Base-by-base conservation (phyloP, 1,140 invertebrate species). In the Formica exsecta region DNA sequence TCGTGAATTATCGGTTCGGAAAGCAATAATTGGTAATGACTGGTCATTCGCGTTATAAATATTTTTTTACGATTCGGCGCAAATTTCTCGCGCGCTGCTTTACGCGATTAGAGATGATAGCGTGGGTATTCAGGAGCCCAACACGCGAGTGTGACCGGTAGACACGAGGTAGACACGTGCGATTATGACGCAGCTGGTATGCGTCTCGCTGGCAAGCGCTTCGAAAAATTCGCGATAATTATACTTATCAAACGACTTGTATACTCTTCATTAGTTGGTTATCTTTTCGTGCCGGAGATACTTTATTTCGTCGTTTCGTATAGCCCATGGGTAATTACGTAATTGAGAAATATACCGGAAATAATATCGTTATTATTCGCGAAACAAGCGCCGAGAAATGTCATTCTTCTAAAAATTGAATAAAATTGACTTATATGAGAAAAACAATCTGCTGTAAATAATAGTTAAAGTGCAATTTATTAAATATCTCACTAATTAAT, bases 141-240 rank as follows among this genome's bases (percentile, higher is more conserved):
- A 59, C n/a, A 48, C 48, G 16, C 41, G 9, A 22, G 62, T 22
- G 29, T 5, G 16, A 61, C 19, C 41, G 51, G 32, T 6, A 64
- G 71, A 85, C 71, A 76, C 59, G 81, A 59, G 71, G n/a, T 54
- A 85, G 44, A 51, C 59, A 77, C 81, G 81, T 77, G 73, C 51
- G 38, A 73, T 44, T 54, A 32, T 11, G 36, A 25, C 54, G 25
- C 51, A 29, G 25, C 22, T 44, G 25, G 11, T 80, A 64, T 0
- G 41, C 19, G 19, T 7, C 25, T 29, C 32, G 2, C 25, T 54
- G 2, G 41, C 61, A 51, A 22, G 22, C 16, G 32, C 22, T 22
- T 71, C 6, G 38, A 61, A n/a, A 83, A 83, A 48, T 74, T 19
- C 3, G 6, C 11, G 79, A n/a, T 73, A 81, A 73, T 73, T 61